phyloP scores from a whole-genome alignment of 2,888 invertebrate genomes.

The Liodrosophila aerea region DNA sequence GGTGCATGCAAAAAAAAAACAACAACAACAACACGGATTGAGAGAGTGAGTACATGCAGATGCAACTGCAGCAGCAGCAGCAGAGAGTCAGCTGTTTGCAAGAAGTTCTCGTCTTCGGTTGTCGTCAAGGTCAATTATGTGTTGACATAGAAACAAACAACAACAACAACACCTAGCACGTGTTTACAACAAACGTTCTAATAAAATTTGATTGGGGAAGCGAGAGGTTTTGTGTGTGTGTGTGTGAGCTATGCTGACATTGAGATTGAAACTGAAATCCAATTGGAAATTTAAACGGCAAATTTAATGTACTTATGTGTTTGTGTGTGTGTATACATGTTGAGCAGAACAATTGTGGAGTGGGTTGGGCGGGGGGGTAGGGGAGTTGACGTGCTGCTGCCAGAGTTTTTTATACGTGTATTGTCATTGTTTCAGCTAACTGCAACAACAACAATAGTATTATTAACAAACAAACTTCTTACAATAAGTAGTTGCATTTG shows the following conservation, averaged over 20 bases:
- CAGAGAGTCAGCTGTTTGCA: slow-evolving; percentile 50
- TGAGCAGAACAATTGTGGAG: slow-evolving; percentile 5
- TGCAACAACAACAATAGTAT: slow-evolving; percentile 24
- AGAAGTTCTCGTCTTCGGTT: slow-evolving; percentile 35
- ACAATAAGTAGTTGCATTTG: too few species aligned
- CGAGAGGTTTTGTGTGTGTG: too few species aligned
- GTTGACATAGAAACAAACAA: slow-evolving; percentile 73
- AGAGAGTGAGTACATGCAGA: too few species aligned
- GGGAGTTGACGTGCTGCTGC: too few species aligned
- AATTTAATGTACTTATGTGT: slow-evolving; percentile 17
- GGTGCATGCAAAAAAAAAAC: slow-evolving; percentile 20
- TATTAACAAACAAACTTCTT: slow-evolving; percentile 4
- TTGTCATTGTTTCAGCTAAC: neutral
- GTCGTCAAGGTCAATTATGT: slow-evolving; percentile 63
- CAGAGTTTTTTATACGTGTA: too few species aligned
- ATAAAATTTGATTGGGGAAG: slow-evolving; percentile 25
- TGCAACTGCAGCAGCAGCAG: slow-evolving; percentile 6
- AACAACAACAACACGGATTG: too few species aligned
- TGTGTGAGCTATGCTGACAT: slow-evolving; percentile 22
- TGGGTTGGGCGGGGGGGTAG: too few species aligned
- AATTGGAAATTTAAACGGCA: slow-evolving; percentile 56
- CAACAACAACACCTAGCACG: slow-evolving; percentile 30
- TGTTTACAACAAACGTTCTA: slow-evolving; percentile 26
- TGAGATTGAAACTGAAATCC: slow-evolving; percentile 53
- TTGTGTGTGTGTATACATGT: neutral